Conservation (phyloP, 2,113 vertebrate species). For the Antechinus flavipes region DNA sequence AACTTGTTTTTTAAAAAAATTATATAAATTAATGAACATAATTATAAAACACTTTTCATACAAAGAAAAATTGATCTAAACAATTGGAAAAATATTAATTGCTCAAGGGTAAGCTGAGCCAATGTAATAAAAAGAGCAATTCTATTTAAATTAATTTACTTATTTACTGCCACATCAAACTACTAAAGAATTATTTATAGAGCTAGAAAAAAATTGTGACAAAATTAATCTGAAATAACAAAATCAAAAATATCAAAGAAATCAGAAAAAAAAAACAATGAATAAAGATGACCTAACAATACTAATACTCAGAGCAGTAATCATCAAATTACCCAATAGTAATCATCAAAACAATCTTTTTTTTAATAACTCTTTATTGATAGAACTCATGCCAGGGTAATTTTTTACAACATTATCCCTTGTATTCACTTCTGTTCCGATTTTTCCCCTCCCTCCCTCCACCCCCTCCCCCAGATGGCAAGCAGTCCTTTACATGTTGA, state of each 20-base stretch:
- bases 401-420: no score
- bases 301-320: background rate
- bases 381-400: no score
- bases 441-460: no score
- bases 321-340: background rate
- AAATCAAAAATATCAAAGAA: background rate
- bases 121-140: background rate
- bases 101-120: background rate
- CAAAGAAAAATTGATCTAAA: background rate
- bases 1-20: background rate
- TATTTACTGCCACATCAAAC: background rate
- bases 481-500: no score
- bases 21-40: background rate
- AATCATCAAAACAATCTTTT: background rate
- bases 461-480: no score
- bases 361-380: no score
- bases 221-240: background rate
- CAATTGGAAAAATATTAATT: background rate
- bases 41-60: background rate
- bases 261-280: background rate
- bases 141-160: background rate
- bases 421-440: no score
- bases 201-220: background rate
- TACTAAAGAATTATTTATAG: background rate
- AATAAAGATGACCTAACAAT: background rate